A percentile compares a stretch with the other conserved stretches of the same genome.
phyloP scores from a whole-genome alignment of 2,113 vertebrate genomes.

The Emberiza fucata region DNA sequence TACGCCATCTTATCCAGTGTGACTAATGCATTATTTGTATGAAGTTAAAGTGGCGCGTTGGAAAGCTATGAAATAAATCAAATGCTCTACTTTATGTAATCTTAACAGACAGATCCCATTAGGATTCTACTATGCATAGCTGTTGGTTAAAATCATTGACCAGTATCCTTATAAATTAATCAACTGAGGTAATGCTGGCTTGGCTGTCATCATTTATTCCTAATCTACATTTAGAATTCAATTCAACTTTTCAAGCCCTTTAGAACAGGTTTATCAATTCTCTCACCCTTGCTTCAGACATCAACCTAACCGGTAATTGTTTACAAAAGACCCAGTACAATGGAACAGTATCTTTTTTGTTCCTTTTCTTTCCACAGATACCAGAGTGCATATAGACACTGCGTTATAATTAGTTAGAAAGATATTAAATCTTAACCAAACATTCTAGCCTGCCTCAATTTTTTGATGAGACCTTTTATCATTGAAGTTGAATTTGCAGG shows the following conservation, averaged over 20 bases:
- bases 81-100: conserved; percentile 75
- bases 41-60: conserved; percentile 74
- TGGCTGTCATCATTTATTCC: conserved; percentile 68
- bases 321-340: conserved; percentile 35
- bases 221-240: conserved; percentile 76
- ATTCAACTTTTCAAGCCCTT: conserved; percentile 67
- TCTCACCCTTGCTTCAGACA: conserved; percentile 40
- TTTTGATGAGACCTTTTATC: conserved; percentile 40
- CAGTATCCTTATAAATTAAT: conserved; percentile 79
- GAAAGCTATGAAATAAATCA: conserved; percentile 80
- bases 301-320: background rate
- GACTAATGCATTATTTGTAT: conserved; percentile 81
- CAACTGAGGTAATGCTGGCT: conserved; percentile 71
- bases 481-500: conserved; percentile 3
- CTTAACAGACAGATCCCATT: conserved; percentile 78
- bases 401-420: conserved; percentile 24
- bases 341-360: background rate
- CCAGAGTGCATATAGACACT: conserved; percentile 25
- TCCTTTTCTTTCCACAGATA: conserved; percentile 40
- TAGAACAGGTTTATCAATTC: conserved; percentile 66
- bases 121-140: conserved; percentile 70
- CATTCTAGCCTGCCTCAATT: conserved; percentile 11
- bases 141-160: conserved; percentile 82
- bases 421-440: conserved; percentile 50
- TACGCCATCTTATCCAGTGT: conserved; percentile 73